Base-by-base conservation (phyloP, 2,888 invertebrate genomes). In the Dolichopus griseipennis region DNA sequence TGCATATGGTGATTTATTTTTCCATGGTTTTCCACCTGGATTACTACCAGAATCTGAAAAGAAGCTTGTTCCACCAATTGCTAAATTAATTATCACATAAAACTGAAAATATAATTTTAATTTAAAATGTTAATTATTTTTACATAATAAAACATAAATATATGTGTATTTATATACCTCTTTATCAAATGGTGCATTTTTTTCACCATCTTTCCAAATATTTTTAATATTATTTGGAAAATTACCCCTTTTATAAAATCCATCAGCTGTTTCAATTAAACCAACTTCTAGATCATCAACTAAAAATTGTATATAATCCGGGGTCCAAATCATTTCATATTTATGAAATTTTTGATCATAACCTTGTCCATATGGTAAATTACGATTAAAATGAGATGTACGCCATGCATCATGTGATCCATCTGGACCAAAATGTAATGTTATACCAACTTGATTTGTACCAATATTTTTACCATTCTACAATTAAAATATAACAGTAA, bases 141-240 rank as follows among this genome's bases (percentile, higher is more conserved):
- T 65, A 9, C 34, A 64, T 37, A 64, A 20, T 43, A 15, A 63
- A 22, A 27, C 5, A 2, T 9, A 65, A 61, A 61, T 41, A 37
- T 43, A 10, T 77, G 84, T 83, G 82, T 87, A 85, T 75, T 87
- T 83, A 75, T 89, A 10, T 77, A 84, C 83, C 82, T 87, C 85
- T 75, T 87, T 83, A 75, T 89, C 88, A 73, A 89, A 89, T 4
- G 89, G 89, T 18, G 88, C 88, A 86, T 88, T 86, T 74, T 83
- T 85, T 37, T 78, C 76, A 65, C 83, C 85, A 22, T 65, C 61
- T 41, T 66, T 27, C 71, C 71, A 71, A 34, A 70, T 70, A 67
- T 71, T 71, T 20, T 43, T 61, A 2, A n/a, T 20, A 9, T n/a
- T n/a, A 64, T 64, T 37, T 68, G 78, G 79, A 73, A 89, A 86